Evolutionary conservation across 2,797 vertebrate genomes (phyloP), one percentile per base, ranked within the genome.

Genomic region (Molossus alvarezi): DNA sequence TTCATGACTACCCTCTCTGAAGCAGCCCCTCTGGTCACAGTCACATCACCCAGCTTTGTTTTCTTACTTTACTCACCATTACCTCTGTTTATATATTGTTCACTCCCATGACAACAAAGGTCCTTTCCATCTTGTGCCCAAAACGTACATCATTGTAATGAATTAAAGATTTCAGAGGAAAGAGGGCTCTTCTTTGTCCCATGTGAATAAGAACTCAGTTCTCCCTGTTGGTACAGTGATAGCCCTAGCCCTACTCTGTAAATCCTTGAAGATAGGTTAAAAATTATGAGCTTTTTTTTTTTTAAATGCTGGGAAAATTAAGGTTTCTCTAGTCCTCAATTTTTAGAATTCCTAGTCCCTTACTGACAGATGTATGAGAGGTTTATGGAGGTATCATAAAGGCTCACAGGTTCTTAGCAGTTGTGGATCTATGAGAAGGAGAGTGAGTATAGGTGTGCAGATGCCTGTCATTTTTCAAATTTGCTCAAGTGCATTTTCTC

Each of bases 401-500:
- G 37, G 13, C 41, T 9, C 57, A 4, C 37, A 3, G n/a, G 80
- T 79, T 89, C 75, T 87, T 81, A n/a, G 79, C 60, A 48, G n/a
- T 25, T 58, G 69, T 48, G 45, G 55, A 21, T 48, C 48, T 53
- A 48, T n/a, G 21, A 79, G 48, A 87, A 17, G 21, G 67, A 82
- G 67, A 25, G 4, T 45, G 33, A 69, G n/a, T 27, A 12, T 6
- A 69, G 41, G 27, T 53, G 6, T 48, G 1, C 79, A 41, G 10
- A 75, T 72, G 37, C 72, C 73, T 79, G 55, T 79, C 94, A 55
- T 69, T 71, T 67, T 95, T 77, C 75, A 88, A 2, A 93, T 91
- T 76, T 89, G 82, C 95, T 88, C 60, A 94, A 79, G 87, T 96
- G 71, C 90, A 80, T 96, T 92, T 93, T 96, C 82, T 96, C 93